Conservation (phyloP, 2,888 invertebrate genomes). For the Apomyelois bistriatella region DNA sequence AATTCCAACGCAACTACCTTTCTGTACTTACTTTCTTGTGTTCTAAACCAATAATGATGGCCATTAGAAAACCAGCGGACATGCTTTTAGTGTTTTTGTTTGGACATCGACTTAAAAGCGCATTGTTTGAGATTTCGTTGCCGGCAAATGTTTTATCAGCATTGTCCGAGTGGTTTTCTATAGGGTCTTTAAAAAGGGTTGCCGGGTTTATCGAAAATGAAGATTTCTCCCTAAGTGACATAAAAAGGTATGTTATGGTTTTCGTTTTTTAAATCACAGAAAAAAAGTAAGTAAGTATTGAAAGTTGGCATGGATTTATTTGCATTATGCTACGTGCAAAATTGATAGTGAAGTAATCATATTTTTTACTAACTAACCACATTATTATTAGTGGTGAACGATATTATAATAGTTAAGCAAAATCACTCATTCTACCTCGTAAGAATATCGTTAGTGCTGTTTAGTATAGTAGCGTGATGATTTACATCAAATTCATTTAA, state of each 20-base stretch:
- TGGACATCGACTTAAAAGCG: conserved; percentile 15
- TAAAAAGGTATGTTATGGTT: background rate
- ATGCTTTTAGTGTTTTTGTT: conserved; percentile 16
- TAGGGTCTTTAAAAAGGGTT: background rate
- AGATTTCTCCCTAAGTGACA: conserved; percentile 13
- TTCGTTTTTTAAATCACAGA: too few species aligned
- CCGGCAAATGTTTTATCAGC: conserved; percentile 6
- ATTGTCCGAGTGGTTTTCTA: conserved; percentile 6
- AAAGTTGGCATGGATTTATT: too few species aligned
- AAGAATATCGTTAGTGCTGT: too few species aligned
- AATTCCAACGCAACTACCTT: background rate
- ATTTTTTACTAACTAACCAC: too few species aligned
- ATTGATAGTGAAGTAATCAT: too few species aligned
- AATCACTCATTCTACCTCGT: too few species aligned
- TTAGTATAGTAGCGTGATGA: too few species aligned
- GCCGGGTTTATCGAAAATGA: conserved; percentile 8
- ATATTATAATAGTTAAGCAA: too few species aligned
- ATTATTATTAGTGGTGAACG: too few species aligned
- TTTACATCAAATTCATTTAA: too few species aligned
- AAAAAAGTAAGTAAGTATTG: too few species aligned
- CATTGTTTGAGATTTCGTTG: conserved; percentile 14
- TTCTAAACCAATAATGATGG: conserved; percentile 1
- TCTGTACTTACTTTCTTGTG: conserved; percentile 3
- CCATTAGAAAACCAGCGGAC: conserved; percentile 9
- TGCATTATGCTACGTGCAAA: too few species aligned